These are phyloP conservation scores for Carollia perspicillata DNA, from an alignment of 2,113 vertebrate genomes.

Conservation along the genomic window DNA sequence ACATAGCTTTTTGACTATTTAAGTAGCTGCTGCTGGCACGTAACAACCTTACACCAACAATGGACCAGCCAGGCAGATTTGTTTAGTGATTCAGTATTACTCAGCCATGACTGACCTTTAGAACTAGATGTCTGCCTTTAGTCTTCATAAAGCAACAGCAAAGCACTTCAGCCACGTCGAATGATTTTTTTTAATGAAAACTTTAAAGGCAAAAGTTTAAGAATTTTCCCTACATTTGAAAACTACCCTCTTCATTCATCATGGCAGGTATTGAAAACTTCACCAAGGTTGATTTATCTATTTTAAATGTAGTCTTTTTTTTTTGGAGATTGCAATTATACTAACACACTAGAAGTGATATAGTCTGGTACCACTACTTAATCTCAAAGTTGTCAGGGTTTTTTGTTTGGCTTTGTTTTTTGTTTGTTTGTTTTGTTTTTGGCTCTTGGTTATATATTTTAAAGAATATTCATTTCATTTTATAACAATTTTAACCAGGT, in stretches of 20 bases:
- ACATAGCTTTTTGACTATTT: background rate
- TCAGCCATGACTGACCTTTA: background rate
- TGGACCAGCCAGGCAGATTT: background rate
- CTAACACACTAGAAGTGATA: background rate
- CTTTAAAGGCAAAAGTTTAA: background rate
- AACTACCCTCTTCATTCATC: background rate
- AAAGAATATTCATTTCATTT: constrained; percentile 2
- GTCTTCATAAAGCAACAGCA: background rate
- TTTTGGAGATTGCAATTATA: background rate
- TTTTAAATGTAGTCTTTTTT: background rate
- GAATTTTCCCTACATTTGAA: background rate
- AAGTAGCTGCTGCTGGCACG: background rate
- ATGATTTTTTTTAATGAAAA: background rate
- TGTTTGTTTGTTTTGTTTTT: background rate
- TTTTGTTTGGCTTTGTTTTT: background rate
- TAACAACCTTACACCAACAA: background rate
- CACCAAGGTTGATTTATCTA: background rate
- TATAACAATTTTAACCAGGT: constrained; percentile 14
- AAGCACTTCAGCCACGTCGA: background rate
- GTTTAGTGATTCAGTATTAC: background rate
- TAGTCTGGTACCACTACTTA: background rate
- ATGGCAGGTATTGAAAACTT: background rate
- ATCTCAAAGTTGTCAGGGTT: background rate
- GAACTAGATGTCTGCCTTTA: background rate
- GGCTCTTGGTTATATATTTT: constrained; percentile 8